Evolutionary conservation across 2,888 invertebrate genomes (phyloP), one percentile per base, ranked within the genome.

Genomic region (Hetaerina titia): DNA sequence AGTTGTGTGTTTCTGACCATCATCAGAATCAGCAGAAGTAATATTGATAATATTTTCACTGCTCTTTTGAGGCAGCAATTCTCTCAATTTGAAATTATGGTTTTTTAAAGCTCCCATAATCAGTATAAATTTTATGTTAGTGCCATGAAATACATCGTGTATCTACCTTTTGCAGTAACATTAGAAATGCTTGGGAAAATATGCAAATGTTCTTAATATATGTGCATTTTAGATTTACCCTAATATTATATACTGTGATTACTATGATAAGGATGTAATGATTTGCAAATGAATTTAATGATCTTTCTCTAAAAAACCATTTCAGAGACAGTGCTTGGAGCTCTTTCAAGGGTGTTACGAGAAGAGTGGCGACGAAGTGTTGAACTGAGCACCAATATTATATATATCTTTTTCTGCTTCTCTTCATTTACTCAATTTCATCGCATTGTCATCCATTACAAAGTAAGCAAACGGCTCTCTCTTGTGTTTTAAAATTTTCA

Each of bases 311-410:
- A 57, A 90, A 60, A 45, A 90, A 95, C 94, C 95, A 95, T 97
- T 97, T 96, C 97, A 98, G 99, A 99, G 97, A 99, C 99, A 87
- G 98, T 99, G 95, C 97, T 99, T 94, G 99, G 99, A 97, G 99
- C 99, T 87, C 97, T 99, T 96, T 99, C 99, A 19, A 97, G 99
- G 96, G 99, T 99, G 64, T 97, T 99, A 95, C 98, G 99, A 96
- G 99, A 99, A 97, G 99, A 99, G 97, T 99, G 99, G 99, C 99
- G 99, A 97, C 98, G 99, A 96, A 99, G 99, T 96, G 98, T 99
- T 96, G 99, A 99, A 96, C 97, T 99, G 95, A 99, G 99, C 96
- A 99, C 99, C 96, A 99, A 99, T 97, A 99, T 99, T 96, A 98
- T 99, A 95, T 99, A 99, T 96, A 98, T 99, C 96, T 99, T 99